These are phyloP conservation scores for Dione juno DNA, from an alignment of 2,888 invertebrate genomes.

Conservation along the genomic window DNA sequence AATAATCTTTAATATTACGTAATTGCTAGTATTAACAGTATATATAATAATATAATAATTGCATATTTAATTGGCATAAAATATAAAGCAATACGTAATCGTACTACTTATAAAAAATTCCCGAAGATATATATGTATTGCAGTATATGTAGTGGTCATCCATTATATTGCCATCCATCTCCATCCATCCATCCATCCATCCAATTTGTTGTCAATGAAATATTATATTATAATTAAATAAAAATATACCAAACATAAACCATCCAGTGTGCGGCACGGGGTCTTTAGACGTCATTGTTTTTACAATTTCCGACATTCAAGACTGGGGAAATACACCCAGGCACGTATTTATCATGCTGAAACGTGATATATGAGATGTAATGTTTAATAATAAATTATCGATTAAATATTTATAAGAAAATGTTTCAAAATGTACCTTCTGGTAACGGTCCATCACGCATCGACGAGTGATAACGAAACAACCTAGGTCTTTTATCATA, in stretches of 20 bases:
- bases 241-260: conserved; percentile 72
- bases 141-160: no score
- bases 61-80: no score
- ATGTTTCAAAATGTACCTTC: conserved; percentile 56
- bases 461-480: conserved; percentile 70
- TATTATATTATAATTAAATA: neutral
- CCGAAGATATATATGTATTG: no score
- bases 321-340: conserved; percentile 63
- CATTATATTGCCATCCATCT: no score
- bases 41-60: no score
- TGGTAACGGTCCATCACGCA: conserved; percentile 74
- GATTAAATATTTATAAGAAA: neutral
- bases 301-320: conserved; percentile 71
- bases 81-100: no score
- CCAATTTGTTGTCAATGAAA: no score
- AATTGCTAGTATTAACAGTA: no score
- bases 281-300: conserved; percentile 59
- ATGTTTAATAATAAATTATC: neutral
- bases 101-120: no score
- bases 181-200: no score
- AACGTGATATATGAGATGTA: conserved; percentile 28
- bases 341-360: conserved; percentile 69
- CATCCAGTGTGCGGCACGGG: conserved; percentile 70
- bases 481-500: conserved; percentile 69
- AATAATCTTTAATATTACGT: no score